Evolutionary conservation across 2,797 vertebrate species (phyloP).

Genomic region (Cryptoprocta ferox): DNA sequence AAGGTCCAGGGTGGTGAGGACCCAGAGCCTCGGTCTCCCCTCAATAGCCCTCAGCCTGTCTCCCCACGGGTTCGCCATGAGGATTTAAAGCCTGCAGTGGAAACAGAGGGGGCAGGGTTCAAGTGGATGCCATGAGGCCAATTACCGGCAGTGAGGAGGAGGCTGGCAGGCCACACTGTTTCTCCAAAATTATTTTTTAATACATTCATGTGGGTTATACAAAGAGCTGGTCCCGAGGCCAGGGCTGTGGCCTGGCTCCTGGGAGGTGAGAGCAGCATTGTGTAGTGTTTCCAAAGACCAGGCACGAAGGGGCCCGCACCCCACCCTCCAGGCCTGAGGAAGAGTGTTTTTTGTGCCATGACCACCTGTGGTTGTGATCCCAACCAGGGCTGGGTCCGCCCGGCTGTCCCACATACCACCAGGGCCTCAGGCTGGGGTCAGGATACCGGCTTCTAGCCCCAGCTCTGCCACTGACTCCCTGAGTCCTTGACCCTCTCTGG

Average conservation of each 20-base stretch:
- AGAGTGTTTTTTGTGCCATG: background rate
- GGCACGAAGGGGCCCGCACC: background rate
- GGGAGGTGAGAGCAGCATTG: slow-evolving; percentile 71
- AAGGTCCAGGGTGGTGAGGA: background rate
- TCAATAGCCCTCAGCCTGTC: background rate
- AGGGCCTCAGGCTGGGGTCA: background rate
- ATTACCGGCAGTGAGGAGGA: background rate
- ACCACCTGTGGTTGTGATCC: slow-evolving; percentile 32
- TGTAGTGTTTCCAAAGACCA: slow-evolving; percentile 72
- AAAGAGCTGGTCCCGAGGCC: slow-evolving; percentile 47
- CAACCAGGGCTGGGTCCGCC: background rate
- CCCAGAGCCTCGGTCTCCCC: background rate
- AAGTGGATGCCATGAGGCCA: fast-evolving
- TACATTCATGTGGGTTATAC: slow-evolving; percentile 79
- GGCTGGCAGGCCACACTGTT: background rate
- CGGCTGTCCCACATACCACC: background rate
- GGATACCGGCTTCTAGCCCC: background rate
- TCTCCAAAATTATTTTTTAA: slow-evolving; percentile 83
- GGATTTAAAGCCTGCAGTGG: background rate
- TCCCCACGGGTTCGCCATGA: background rate
- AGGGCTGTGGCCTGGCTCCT: background rate
- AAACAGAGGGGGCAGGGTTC: background rate
- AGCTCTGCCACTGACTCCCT: background rate
- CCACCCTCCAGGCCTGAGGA: background rate
- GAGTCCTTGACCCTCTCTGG: background rate